Evolutionary conservation across 2,113 vertebrate species (phyloP), one percentile per base, ranked within the genome.

Genomic region (Danionella cerebrum): DNA sequence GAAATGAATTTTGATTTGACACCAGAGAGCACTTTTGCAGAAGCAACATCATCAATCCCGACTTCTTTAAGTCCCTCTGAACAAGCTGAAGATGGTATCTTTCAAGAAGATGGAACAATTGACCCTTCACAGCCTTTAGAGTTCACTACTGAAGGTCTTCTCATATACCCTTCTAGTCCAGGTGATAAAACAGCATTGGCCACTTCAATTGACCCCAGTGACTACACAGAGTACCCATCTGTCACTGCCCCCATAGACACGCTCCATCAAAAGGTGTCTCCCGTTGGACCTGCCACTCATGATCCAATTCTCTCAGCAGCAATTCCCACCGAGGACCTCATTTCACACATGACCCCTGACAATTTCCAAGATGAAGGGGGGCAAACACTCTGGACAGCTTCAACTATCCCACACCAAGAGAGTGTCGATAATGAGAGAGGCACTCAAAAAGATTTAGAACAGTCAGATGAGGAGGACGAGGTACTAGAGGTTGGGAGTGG

Each of bases 401-500:
- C 29, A 24, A 16, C 47, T 53, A 13, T 41, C 51, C 38, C 53
- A 18, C 47, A 54, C 10, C 29, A n/a, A 22, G 71, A 72, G 7
- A 27, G 50, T 13, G 52, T 60, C 38, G n/a, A 55, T 1, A 69
- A 77, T 8, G 55, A 21, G 48, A 48, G 53, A 13, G 67, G 71
- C 52, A 14, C 50, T 31, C 63, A 74, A 66, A 58, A 81, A 1
- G 76, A 83, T 7, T 21, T 57, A 1, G 78, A 65, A 12, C 29
- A 27, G 0, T 73, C 12, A 22, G 73, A 79, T 38, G 5, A 14
- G 25, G 24, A 62, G 19, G 3, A 67, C 31, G n/a, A 57, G 0
- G n/a, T 9, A 64, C 35, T 1, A 65, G 84, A 84, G 62, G 83
- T 58, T 0, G 79, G 83, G 10, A 88, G 84, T 0, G 84, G 79